A percentile compares a stretch with the other conserved stretches of the same genome.
These are phyloP conservation scores for Norana najaformis DNA, from an alignment of 2,888 invertebrate species.

Conservation along the genomic window DNA sequence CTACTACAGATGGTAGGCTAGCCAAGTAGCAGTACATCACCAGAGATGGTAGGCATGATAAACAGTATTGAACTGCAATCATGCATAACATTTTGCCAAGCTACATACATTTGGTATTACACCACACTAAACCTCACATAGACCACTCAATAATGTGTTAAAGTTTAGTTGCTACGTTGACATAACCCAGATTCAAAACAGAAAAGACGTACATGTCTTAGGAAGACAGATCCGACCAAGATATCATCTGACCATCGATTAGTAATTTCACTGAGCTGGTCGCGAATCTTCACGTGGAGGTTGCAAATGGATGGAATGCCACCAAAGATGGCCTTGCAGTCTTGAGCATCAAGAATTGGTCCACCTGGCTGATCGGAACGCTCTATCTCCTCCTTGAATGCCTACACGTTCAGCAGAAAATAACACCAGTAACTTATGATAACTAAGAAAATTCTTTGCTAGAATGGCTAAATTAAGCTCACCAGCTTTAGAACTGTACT, in stretches of 20 bases:
- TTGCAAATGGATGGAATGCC: slow-evolving; percentile 92
- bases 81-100: neutral
- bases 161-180: neutral
- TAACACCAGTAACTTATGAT: neutral
- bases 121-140: neutral
- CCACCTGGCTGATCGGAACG: slow-evolving; percentile 79
- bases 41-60: neutral
- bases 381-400: slow-evolving; percentile 91
- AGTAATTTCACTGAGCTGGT: slow-evolving; percentile 68
- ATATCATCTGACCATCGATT: slow-evolving; percentile 86
- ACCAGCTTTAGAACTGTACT: too few species aligned
- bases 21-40: too few species aligned
- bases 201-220: slow-evolving; percentile 81
- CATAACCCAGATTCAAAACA: too few species aligned
- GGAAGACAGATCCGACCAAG: slow-evolving; percentile 83
- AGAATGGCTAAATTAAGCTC: too few species aligned
- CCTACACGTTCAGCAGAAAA: slow-evolving; percentile 66
- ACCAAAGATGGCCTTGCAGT: slow-evolving; percentile 91
- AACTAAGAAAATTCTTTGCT: too few species aligned
- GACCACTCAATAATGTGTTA: neutral
- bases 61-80: neutral
- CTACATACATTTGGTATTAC: neutral
- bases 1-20: neutral
- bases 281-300: slow-evolving; percentile 79
- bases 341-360: slow-evolving; percentile 68